Base-by-base conservation (phyloP, 2,888 invertebrate species). In the Brenthis daphne region DNA sequence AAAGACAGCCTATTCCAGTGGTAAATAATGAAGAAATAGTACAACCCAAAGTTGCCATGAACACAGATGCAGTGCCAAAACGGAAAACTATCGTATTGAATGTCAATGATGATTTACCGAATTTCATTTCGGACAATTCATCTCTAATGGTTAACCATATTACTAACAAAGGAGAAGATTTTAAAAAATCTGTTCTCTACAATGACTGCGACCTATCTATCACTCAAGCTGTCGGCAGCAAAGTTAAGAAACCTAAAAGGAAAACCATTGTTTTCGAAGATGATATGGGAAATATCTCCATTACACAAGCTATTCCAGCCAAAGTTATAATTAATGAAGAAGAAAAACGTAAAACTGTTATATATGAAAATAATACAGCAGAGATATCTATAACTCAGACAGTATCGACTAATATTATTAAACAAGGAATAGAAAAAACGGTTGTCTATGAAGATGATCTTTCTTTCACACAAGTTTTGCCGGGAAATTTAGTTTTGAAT, bases 1-100 rank as follows among this genome's bases (percentile, higher is more conserved):
- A 81, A 47, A 72, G 73, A 55, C 71, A 74, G 24, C 68, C 73
- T 12, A 50, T 58, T 24, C 20, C 43, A 29, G 58, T 71, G 54
- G 13, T 53, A 51, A 80, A 84, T 51, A 13, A 8, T 13, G 33
- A 60, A 5, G 48, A 55, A 24, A 16, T 8, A 53, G 8, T 16
- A 16, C n/a, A 33, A 3, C 12, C 3, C 14, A 58, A 24, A 47
- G 29, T 53, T 20, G 12, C 60, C 14, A 68, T 24, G 12, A 16
- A 13, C 51, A 20, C 64, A 8, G 77, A 74, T 4, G 71, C 73
- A 54, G 73, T 73, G 0, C 81, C 80, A 2, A 79, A 83, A 58
- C 81, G 86, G 33, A 88, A 87, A 77, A 85, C 85, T n/a, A 87
- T 86, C 64, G 79, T 85, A 37, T 68, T 88, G 3, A 87, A 90